Evolutionary conservation across 2,113 vertebrate species (phyloP).

Genomic region (Saccopteryx bilineata): DNA sequence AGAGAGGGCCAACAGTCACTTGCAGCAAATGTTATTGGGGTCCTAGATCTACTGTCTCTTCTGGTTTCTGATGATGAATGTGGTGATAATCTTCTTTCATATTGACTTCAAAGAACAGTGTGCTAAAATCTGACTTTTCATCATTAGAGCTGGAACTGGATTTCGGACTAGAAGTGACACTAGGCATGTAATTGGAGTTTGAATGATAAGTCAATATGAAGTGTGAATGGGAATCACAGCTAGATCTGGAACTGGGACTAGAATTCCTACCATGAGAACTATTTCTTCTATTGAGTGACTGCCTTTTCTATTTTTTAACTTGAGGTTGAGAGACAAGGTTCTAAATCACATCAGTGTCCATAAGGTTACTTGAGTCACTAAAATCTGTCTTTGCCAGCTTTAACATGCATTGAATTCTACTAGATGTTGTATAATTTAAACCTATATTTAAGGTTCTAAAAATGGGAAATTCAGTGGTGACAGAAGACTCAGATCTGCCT

Average conservation of each 20-base stretch:
- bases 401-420: conserved; percentile 92
- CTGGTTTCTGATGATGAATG: neutral
- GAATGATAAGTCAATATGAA: neutral
- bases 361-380: conserved; percentile 93
- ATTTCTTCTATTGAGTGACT: conserved; percentile 54
- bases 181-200: accelerated
- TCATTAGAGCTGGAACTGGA: neutral
- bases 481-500: conserved; percentile 92
- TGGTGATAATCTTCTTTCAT: conserved; percentile 74
- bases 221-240: neutral
- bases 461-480: conserved; percentile 93
- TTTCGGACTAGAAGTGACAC: neutral
- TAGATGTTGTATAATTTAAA: conserved; percentile 92
- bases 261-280: neutral
- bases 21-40: conserved; percentile 90
- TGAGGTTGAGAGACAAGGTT: conserved; percentile 85
- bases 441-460: conserved; percentile 92
- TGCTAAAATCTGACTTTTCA: conserved; percentile 68
- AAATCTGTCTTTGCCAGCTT: conserved; percentile 94
- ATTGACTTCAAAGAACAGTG: conserved; percentile 71
- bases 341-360: conserved; percentile 92
- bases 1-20: conserved; percentile 92
- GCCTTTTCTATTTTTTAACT: conserved; percentile 78
- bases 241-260: neutral
- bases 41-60: conserved; percentile 56